These are phyloP conservation scores for Lasioglossum morio DNA, from an alignment of 2,888 invertebrate species.

Conservation along the genomic window DNA sequence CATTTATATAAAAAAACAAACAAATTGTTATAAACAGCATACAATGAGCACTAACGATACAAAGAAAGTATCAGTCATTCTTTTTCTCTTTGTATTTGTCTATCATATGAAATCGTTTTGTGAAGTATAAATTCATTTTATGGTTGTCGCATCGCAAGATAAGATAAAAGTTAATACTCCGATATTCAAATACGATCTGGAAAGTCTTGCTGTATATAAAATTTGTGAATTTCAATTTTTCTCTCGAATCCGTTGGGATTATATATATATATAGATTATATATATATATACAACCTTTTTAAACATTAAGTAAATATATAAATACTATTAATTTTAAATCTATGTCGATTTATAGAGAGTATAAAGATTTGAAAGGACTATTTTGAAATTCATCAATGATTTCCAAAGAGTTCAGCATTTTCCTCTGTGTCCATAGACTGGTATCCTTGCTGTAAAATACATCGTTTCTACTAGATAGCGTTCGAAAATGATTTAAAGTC, in stretches of 20 bases:
- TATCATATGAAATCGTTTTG: constrained; percentile 24
- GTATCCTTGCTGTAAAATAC: constrained; percentile 81
- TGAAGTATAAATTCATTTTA: constrained; percentile 29
- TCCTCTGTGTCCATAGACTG: constrained; percentile 82
- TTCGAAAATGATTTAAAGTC: constrained; percentile 25
- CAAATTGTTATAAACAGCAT: constrained; percentile 44
- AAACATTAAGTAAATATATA: constrained; percentile 38
- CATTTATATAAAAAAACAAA: constrained; percentile 39
- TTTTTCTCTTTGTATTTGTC: constrained; percentile 31
- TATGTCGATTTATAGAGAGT: constrained; percentile 44
- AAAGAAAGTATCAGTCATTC: constrained; percentile 47
- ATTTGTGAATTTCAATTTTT: constrained; percentile 39
- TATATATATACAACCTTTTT: constrained; percentile 49
- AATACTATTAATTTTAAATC: constrained; percentile 43
- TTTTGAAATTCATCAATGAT: constrained; percentile 66
- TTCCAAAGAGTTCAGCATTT: constrained; percentile 81
- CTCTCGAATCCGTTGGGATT: constrained; percentile 14
- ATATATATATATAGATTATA: constrained; percentile 32
- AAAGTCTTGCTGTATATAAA: constrained; percentile 36
- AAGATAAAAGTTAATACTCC: constrained; percentile 18
- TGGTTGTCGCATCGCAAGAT: constrained; percentile 24
- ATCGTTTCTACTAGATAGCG: constrained; percentile 61
- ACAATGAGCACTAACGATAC: constrained; percentile 31
- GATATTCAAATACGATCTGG: background rate
- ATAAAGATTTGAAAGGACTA: constrained; percentile 50